phyloP scores from a whole-genome alignment of 2,888 invertebrate species.

The Diloba caeruleocephala region DNA sequence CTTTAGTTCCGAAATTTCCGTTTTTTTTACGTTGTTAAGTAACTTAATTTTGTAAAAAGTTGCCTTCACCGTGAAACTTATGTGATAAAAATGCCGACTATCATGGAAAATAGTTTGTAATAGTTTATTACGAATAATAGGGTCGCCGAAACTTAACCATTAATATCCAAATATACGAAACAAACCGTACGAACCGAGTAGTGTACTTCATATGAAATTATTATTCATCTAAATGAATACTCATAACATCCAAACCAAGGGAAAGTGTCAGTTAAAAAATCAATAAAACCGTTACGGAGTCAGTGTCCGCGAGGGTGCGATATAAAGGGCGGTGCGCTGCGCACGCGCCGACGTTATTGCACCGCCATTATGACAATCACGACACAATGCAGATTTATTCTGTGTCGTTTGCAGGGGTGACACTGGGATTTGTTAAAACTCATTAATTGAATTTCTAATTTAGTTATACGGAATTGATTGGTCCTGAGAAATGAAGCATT shows the following conservation, averaged over 20 bases:
- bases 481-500: conserved; percentile 22
- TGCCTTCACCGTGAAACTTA: no score
- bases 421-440: conserved; percentile 57
- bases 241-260: conserved; percentile 45
- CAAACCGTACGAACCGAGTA: no score
- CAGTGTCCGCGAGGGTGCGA: conserved; percentile 83
- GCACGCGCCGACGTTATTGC: conserved; percentile 76
- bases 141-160: no score
- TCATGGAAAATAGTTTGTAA: no score
- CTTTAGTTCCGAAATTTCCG: conserved; percentile 33
- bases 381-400: conserved; percentile 70
- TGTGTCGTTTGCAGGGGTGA: conserved; percentile 68
- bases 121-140: no score
- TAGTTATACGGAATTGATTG: conserved; percentile 26
- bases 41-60: no score
- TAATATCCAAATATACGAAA: no score
- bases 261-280: conserved; percentile 87
- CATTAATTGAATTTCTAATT: conserved; percentile 47
- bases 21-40: no score
- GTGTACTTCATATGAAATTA: conserved; percentile 11
- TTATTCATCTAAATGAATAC: conserved; percentile 28
- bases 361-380: conserved; percentile 73
- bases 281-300: conserved; percentile 84
- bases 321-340: conserved; percentile 73
- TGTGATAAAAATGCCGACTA: no score